Percentiles rank a stretch among this genome's conserved stretches.
phyloP scores from a whole-genome alignment of 2,888 invertebrate species.

The Agrypnus murinus region DNA sequence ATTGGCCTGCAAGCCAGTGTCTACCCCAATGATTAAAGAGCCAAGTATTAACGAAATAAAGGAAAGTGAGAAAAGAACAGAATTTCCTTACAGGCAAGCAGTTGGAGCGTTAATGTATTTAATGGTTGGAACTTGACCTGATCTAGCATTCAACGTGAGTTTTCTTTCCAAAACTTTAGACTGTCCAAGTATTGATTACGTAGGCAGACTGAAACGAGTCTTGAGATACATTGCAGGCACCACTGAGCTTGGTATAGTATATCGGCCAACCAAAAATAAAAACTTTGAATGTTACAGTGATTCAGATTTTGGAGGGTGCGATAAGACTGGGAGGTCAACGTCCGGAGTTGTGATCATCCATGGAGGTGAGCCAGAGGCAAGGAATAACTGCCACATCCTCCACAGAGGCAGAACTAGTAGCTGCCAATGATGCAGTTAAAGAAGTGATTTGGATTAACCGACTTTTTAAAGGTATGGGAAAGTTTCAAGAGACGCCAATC shows the following conservation, averaged over 20 bases:
- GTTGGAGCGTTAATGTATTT: neutral
- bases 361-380: slow-evolving; percentile 47
- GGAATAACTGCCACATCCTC: slow-evolving; percentile 46
- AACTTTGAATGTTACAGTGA: slow-evolving; percentile 56
- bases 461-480: slow-evolving; percentile 55
- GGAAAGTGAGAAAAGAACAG: neutral
- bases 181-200: slow-evolving; percentile 55
- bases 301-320: slow-evolving; percentile 62
- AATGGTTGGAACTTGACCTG: neutral
- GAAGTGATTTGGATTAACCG: slow-evolving; percentile 60
- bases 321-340: slow-evolving; percentile 56
- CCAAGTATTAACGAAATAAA: neutral
- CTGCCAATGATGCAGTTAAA: slow-evolving; percentile 58
- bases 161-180: neutral
- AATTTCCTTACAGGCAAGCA: neutral
- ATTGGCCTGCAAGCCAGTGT: neutral
- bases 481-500: slow-evolving; percentile 49
- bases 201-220: slow-evolving; percentile 59
- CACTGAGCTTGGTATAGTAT: slow-evolving; percentile 48
- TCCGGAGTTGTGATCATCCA: slow-evolving; percentile 36
- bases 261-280: slow-evolving; percentile 42
- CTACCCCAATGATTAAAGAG: slow-evolving; percentile 6
- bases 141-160: neutral
- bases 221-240: slow-evolving; percentile 60
- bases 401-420: slow-evolving; percentile 59